phyloP scores from a whole-genome alignment of 2,113 vertebrate species.

The rabbit (Oryctolagus cuniculus) region mOryCun1.1 NC_091442.1:41288501-41289000 shows the following conservation, averaged over 20 bases:
- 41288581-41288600: neutral
- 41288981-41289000: neutral
- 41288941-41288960: neutral
- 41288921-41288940: neutral
- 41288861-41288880: neutral
- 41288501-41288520: neutral
- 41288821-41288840: neutral
- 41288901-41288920: constrained; percentile 19
- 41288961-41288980: neutral
- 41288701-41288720: neutral
- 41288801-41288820: neutral
- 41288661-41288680: neutral
- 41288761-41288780: neutral
- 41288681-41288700: neutral
- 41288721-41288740: neutral
- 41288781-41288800: neutral
- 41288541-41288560: neutral
- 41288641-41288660: neutral
- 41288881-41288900: neutral
- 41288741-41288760: neutral
- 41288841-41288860: neutral
- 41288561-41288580: neutral
- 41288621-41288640: neutral
- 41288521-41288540: neutral
- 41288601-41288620: neutral